Evolutionary conservation across 2,888 invertebrate species (phyloP), one percentile per base, ranked within the genome.

Genomic region (Pseudococcus longispinus): DNA sequence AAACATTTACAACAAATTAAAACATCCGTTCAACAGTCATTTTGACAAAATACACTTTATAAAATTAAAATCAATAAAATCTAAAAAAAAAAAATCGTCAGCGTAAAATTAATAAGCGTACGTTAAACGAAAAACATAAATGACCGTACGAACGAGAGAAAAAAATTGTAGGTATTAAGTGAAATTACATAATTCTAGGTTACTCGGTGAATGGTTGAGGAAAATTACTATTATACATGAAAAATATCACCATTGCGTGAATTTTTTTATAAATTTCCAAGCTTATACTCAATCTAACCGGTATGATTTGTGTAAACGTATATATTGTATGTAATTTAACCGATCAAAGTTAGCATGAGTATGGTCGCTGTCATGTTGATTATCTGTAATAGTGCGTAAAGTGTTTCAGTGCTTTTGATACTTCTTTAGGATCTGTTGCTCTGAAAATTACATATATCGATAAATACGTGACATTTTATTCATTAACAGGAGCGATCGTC

Each of bases 31-130:
- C 37, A 82, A 29, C 83, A 83, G 55, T 83, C 83, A 44, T 55
- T 83, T 83, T 32, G 32, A 84, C 26, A 55, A n/a, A 83, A 60
- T 37, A 84, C 42, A 80, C 42, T 42, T 80, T 29, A 15, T 37
- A 18, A 51, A 46, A 51, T 44, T 60, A 84, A 84, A 60, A 51
- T 51, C 51, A 20, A 32, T 60, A 84, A 84, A 84, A 84, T 84
- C 37, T 84, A 84, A 42, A 37, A 37, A 84, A 42, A 37, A 37
- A 32, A 37, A 84, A 84, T 60, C 51, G 26, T 70, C 77, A 20
- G 83, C 70, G 44, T 85, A 65, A 85, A 32, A 85, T 65, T 85
- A 85, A 85, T 85, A 85, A 85, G 85, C 85, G 85, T 85, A 85
- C 26, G 20, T 44, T 46, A 70, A 18, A 85, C 26, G 46, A 84